A percentile compares a stretch with the other conserved stretches of the same genome.
Evolutionary conservation across 2,888 invertebrate genomes (phyloP).

Genomic region (Heliconius charithonia): DNA sequence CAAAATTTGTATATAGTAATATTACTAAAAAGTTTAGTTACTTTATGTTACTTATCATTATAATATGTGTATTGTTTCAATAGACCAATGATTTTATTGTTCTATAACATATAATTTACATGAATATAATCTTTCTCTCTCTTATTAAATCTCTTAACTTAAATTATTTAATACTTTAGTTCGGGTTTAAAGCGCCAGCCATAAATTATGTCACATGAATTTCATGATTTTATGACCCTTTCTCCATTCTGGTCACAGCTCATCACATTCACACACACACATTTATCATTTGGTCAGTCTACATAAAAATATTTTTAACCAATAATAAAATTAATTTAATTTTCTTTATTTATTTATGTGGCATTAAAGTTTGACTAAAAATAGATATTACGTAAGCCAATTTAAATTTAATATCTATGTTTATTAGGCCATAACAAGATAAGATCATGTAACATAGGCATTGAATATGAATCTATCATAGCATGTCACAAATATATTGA

Average conservation of each 20-base stretch:
- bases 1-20: neutral
- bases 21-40: neutral
- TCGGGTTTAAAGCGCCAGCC: neutral
- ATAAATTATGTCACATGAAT: no score
- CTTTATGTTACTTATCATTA: no score
- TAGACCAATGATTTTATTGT: no score
- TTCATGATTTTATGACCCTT: no score
- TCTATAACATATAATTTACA: no score
- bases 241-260: no score
- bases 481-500: neutral
- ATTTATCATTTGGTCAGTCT: no score
- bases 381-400: neutral
- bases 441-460: constrained; percentile 5
- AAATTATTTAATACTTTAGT: neutral
- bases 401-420: neutral
- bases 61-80: no score
- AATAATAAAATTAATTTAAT: neutral
- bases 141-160: neutral
- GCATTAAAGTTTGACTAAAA: neutral
- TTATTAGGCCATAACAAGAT: neutral
- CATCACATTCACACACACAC: no score
- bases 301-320: no score
- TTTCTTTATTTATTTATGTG: neutral
- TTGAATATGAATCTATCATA: neutral
- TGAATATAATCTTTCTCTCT: no score